Conservation (phyloP, 1,140 invertebrate species). For the honey bee (Apis mellifera) region DNA sequence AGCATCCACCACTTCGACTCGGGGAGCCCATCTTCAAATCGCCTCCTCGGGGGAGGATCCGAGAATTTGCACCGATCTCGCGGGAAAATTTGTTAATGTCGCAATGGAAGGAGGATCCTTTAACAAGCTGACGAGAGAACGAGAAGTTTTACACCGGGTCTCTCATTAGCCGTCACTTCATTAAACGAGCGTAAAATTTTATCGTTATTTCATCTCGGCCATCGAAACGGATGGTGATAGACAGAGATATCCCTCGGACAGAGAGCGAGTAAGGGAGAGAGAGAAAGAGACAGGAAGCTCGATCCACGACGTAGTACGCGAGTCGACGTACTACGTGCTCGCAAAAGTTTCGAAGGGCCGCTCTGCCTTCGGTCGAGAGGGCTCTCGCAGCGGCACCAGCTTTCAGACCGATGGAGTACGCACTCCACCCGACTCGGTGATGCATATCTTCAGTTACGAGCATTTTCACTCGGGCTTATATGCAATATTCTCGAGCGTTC, state of each 20-base stretch:
- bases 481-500: constrained; percentile 26
- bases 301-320: background rate
- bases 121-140: no score
- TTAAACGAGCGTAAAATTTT: no score
- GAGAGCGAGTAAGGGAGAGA: background rate
- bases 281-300: no score
- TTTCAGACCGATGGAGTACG: constrained; percentile 61
- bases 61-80: background rate
- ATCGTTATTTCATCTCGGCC: no score
- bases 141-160: constrained; percentile 7
- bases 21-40: background rate
- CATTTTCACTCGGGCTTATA: constrained; percentile 37
- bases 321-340: constrained; percentile 44
- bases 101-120: no score
- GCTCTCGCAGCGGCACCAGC: constrained; percentile 35
- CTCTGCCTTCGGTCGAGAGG: constrained; percentile 43
- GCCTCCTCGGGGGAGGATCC: background rate
- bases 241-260: background rate
- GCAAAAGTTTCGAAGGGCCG: constrained; percentile 44
- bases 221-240: background rate
- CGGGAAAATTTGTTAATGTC: background rate
- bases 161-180: no score
- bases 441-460: constrained; percentile 52
- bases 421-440: constrained; percentile 49
- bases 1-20: background rate